Base-by-base conservation (phyloP, 2,797 vertebrate genomes). In the Semaprochilodus insignis region DNA sequence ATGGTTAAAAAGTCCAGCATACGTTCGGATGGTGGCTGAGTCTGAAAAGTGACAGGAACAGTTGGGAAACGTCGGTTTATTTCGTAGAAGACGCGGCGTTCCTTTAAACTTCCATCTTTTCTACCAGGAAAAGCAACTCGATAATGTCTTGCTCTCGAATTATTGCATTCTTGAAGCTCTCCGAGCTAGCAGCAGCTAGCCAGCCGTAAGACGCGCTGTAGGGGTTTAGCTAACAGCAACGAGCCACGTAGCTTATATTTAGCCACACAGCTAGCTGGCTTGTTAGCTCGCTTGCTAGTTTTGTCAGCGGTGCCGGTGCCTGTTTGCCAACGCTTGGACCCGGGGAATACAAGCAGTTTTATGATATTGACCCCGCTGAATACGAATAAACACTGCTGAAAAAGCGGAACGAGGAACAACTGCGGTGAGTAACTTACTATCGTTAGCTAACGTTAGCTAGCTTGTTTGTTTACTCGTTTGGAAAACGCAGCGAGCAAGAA, bases 191-290 rank as follows among this genome's bases (percentile, higher is more conserved):
- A 44, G 40, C 40, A 44, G 40, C 54, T 77, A 71, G 74, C 44
- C 19, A 77, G 55, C 40, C 25, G 69, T 51, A 27, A 31, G 17
- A 31, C 13, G 23, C 11, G 15, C 40, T 6, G 70, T 19, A 31
- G 55, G 0, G 17, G 23, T 52, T 90, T 92, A 80, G 88, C 87
- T 90, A 92, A 91, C 89, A 75, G 77, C 44, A 27, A 25, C 25
- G 44, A 78, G 87, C 85, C 81, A 82, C 83, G 79, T 78, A 79
- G 83, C 80, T 77, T 69, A 76, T 44, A 71, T 54, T 67, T 79
- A 55, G 48, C 59, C 44, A 4, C 34, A 77, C 15, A 74, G 88
- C 86, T 93, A 91, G 91, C 91, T 82, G 21, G 52, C 59, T 71
- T 23, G 52, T 52, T 69, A 83, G 77, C 71, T 79, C 40, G 36